Conservation (phyloP, 2,888 invertebrate species). For the Taphrorychus bicolor region DNA sequence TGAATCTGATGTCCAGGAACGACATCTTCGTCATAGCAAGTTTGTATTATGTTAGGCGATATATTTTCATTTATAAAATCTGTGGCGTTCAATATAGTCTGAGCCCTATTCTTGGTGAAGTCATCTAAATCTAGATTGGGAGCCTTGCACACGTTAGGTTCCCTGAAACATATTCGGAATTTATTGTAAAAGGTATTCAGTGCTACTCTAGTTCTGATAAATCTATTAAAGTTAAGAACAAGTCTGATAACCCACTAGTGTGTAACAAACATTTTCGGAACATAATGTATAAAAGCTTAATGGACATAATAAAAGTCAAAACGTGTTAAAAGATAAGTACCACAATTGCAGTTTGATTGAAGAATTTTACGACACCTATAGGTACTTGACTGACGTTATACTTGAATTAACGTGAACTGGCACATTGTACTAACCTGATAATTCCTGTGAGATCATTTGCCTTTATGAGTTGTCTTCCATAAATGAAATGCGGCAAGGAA, state of each 20-base stretch:
- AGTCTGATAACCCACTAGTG: too few relatives aligned
- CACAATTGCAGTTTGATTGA: too few relatives aligned
- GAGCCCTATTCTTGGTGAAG: constrained; percentile 16
- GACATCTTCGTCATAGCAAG: constrained; percentile 60
- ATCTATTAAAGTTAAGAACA: too few relatives aligned
- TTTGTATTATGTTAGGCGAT: constrained; percentile 47
- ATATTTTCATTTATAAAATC: constrained; percentile 33
- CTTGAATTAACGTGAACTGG: too few relatives aligned
- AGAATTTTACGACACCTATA: background rate
- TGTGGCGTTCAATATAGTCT: constrained; percentile 16
- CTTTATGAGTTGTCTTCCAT: constrained; percentile 75
- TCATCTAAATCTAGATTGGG: constrained; percentile 29
- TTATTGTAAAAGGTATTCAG: background rate
- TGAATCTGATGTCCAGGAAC: constrained; percentile 72
- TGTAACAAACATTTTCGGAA: too few relatives aligned
- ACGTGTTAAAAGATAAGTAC: too few relatives aligned
- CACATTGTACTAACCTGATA: too few relatives aligned
- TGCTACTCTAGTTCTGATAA: background rate
- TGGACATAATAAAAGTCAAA: too few relatives aligned
- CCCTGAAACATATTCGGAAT: constrained; percentile 44
- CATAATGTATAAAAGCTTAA: too few relatives aligned
- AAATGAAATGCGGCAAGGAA: constrained; percentile 86
- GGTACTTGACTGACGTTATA: too few relatives aligned
- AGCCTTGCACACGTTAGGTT: constrained; percentile 59
- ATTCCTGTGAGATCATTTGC: constrained; percentile 61